Percentiles rank a stretch among this genome's conserved stretches.
Evolutionary conservation across 2,888 invertebrate species (phyloP).

Genomic region (Cerastoderma edule): DNA sequence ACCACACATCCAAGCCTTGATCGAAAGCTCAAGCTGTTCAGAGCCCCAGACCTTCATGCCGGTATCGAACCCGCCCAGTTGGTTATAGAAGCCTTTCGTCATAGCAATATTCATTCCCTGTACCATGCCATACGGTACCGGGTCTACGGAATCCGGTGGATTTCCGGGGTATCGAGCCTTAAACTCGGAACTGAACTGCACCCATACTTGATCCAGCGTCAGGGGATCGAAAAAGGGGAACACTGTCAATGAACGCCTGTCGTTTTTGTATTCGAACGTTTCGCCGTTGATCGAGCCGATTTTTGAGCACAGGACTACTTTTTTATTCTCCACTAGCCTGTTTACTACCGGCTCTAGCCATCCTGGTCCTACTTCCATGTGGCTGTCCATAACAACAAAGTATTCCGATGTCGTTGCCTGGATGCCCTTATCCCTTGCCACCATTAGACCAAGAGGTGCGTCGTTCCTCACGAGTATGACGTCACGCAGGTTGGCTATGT

Average conservation of each 20-base stretch:
- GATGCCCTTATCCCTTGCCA: conserved; percentile 59
- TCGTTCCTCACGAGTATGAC: conserved; percentile 42
- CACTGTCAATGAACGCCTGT: too few relatives aligned
- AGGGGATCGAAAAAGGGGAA: conserved; percentile 47
- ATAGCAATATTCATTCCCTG: too few relatives aligned
- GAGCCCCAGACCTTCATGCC: too few relatives aligned
- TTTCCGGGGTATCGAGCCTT: conserved; percentile 27
- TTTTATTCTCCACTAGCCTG: conserved; percentile 54
- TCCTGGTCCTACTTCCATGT: conserved; percentile 57
- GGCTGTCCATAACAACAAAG: conserved; percentile 62
- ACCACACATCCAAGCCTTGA: too few relatives aligned
- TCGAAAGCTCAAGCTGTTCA: too few relatives aligned
- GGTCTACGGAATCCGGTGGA: too few relatives aligned
- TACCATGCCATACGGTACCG: too few relatives aligned
- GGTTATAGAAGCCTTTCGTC: too few relatives aligned
- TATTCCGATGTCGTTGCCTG: conserved; percentile 40
- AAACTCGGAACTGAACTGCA: conserved; percentile 36
- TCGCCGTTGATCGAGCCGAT: conserved; percentile 51
- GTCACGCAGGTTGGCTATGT: conserved; percentile 45
- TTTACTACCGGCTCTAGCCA: conserved; percentile 62
- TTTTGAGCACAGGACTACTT: conserved; percentile 53
- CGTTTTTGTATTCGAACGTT: conserved; percentile 28
- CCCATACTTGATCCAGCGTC: conserved; percentile 44
- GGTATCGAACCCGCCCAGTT: too few relatives aligned
- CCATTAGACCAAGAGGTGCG: conserved; percentile 51